Evolutionary conservation across 2,888 invertebrate species (phyloP).

Genomic region (Pelosia muscerda): DNA sequence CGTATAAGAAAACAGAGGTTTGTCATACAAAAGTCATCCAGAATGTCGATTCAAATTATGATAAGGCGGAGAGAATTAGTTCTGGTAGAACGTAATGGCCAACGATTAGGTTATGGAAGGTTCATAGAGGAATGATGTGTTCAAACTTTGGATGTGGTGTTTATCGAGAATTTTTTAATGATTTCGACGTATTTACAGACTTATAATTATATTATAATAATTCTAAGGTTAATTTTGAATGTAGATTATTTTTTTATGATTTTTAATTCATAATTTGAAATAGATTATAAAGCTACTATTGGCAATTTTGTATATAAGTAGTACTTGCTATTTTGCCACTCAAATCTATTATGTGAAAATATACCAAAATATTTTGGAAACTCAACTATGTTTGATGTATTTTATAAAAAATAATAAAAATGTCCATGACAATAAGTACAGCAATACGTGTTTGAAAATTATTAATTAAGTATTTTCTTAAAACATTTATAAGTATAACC

Average conservation of each 20-base stretch:
- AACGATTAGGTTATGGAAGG: conserved; percentile 73
- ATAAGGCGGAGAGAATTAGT: conserved; percentile 83
- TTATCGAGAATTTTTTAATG: background rate
- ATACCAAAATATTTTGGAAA: too few relatives aligned
- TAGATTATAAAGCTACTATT: too few relatives aligned
- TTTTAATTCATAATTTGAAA: too few relatives aligned
- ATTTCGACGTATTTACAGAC: background rate
- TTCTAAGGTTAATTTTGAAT: too few relatives aligned
- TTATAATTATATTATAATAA: too few relatives aligned
- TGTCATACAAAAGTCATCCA: conserved; percentile 84
- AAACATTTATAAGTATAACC: background rate
- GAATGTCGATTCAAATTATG: conserved; percentile 85
- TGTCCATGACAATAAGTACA: too few relatives aligned
- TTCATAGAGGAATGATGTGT: conserved; percentile 42
- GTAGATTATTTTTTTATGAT: too few relatives aligned
- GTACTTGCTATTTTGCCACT: too few relatives aligned
- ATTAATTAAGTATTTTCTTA: background rate
- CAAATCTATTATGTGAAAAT: too few relatives aligned
- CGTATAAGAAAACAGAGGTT: conserved; percentile 84
- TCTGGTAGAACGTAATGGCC: conserved; percentile 83
- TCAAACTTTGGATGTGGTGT: conserved; percentile 60
- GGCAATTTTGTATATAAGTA: too few relatives aligned
- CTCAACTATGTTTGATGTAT: too few relatives aligned
- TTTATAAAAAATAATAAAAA: too few relatives aligned
- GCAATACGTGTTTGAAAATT: background rate